phyloP scores from a whole-genome alignment of 2,113 vertebrate species.

The Protobothrops mucrosquamatus region DNA sequence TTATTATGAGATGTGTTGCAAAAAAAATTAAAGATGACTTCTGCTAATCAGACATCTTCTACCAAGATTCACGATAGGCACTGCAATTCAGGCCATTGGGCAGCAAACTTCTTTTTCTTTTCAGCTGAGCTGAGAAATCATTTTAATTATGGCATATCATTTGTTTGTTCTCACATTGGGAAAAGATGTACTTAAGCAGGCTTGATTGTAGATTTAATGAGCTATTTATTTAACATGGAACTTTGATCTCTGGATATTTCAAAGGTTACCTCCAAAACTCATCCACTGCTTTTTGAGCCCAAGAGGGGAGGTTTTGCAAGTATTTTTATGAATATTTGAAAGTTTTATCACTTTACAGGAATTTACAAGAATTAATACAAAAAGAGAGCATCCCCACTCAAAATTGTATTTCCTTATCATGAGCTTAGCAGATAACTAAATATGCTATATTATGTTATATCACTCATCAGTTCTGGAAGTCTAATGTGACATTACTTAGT shows the following conservation, averaged over 20 bases:
- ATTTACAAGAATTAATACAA: neutral
- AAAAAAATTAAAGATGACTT: neutral
- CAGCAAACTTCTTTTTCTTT: neutral
- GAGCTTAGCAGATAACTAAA: neutral
- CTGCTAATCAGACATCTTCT: neutral
- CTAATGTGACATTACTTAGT: neutral
- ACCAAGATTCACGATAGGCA: neutral
- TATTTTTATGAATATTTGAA: neutral
- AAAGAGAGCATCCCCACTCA: neutral
- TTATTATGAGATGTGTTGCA: neutral
- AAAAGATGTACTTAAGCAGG: neutral
- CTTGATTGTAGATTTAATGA: neutral
- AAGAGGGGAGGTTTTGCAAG: neutral
- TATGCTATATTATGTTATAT: neutral
- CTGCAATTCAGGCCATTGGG: neutral
- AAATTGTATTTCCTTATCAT: neutral
- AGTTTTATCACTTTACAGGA: too few species aligned
- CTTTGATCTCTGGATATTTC: neutral
- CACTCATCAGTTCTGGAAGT: neutral
- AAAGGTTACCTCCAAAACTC: neutral
- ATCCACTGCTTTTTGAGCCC: neutral
- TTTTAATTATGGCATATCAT: neutral
- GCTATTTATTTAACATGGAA: neutral
- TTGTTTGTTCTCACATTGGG: neutral
- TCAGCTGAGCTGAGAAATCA: neutral